Conservation (phyloP, 2,797 vertebrate genomes). For the Falco columbarius region DNA sequence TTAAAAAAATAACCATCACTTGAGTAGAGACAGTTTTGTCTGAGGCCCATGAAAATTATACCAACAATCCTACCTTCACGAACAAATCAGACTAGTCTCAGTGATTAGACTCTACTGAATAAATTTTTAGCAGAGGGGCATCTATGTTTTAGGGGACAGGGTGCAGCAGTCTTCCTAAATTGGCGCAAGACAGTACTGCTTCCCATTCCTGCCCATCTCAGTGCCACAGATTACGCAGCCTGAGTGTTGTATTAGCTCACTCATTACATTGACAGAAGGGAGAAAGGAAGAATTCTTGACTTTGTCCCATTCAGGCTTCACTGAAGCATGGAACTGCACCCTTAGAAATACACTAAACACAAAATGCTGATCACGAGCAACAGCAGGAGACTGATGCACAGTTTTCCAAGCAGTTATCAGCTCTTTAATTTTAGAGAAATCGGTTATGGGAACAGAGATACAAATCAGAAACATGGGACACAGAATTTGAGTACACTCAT, state of each 20-base stretch:
- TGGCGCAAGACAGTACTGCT: background rate
- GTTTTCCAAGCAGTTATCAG: background rate
- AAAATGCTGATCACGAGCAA: background rate
- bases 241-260: background rate
- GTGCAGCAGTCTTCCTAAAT: background rate
- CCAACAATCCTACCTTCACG: background rate
- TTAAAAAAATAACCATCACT: background rate
- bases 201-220: background rate
- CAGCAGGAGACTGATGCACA: background rate
- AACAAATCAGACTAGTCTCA: background rate
- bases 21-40: background rate
- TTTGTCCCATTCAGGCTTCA: background rate
- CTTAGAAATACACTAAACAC: background rate
- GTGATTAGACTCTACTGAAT: background rate
- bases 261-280: background rate
- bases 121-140: background rate
- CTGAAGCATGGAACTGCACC: background rate
- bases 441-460: background rate
- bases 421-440: background rate
- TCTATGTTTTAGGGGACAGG: background rate
- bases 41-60: background rate
- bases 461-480: background rate
- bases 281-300: background rate
- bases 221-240: background rate
- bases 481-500: background rate